A percentile compares a stretch with the other conserved stretches of the same genome.
Conservation (phyloP, 2,888 invertebrate species). For the Anodontia alba region DNA sequence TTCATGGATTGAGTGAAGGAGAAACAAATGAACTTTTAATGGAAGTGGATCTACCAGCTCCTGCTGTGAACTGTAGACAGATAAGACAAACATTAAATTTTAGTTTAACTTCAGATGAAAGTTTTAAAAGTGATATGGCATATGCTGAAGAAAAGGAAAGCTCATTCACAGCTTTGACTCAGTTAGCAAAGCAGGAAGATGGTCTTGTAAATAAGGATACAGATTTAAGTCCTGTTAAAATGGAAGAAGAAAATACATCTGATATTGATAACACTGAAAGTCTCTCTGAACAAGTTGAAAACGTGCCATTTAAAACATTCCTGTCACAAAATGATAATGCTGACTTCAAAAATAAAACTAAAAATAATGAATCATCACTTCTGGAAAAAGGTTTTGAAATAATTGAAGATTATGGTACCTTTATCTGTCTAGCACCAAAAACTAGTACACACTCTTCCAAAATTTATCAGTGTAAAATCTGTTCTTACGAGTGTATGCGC, state of each 20-base stretch:
- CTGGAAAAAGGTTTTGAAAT: background rate
- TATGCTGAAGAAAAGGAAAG: background rate
- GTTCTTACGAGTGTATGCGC: background rate
- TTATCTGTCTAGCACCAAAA: background rate
- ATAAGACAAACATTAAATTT: background rate
- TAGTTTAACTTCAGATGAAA: background rate
- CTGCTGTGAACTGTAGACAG: background rate
- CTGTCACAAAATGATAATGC: background rate
- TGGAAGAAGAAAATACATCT: background rate
- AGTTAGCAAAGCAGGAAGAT: background rate
- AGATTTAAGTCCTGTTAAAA: background rate
- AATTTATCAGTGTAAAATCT: slow-evolving; percentile 3
- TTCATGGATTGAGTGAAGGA: background rate
- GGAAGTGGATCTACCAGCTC: background rate
- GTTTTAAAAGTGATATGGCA: background rate
- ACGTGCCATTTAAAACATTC: background rate
- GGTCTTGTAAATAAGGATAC: background rate
- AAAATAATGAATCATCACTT: background rate
- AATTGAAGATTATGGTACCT: background rate
- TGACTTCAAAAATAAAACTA: background rate
- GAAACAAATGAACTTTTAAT: background rate
- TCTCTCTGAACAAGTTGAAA: background rate
- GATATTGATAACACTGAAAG: background rate
- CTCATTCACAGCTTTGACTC: background rate
- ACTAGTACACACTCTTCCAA: background rate